These are phyloP conservation scores for Holcopasites calliopsidis DNA, from an alignment of 1,140 invertebrate species.

Conservation along the genomic window DNA sequence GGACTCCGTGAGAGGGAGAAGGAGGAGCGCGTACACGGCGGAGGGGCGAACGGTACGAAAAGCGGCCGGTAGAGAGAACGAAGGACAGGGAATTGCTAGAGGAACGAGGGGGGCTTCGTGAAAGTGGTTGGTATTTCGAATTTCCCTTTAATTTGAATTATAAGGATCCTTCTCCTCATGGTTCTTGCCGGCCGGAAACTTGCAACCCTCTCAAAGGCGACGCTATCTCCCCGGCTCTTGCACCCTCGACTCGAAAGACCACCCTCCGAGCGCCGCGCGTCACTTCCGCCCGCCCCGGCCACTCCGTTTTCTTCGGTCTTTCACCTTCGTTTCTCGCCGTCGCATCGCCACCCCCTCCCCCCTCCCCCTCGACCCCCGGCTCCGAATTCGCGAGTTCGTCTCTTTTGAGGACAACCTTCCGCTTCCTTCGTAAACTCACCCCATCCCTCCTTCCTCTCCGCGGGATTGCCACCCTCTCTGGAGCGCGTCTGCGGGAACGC, in stretches of 20 bases:
- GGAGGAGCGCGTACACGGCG: slow-evolving; percentile 24
- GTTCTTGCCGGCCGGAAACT: slow-evolving; percentile 50
- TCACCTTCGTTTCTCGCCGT: slow-evolving; percentile 41
- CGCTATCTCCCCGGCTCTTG: slow-evolving; percentile 50
- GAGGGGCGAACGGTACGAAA: slow-evolving; percentile 37
- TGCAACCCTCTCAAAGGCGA: slow-evolving; percentile 57
- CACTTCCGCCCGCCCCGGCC: slow-evolving; percentile 8
- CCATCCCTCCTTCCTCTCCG: not conserved
- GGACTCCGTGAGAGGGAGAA: not conserved
- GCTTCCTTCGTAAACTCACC: slow-evolving; percentile 31
- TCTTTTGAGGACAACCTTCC: slow-evolving; percentile 35
- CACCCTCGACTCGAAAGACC: slow-evolving; percentile 39
- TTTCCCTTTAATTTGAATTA: slow-evolving; percentile 74
- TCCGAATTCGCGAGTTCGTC: slow-evolving; percentile 55
- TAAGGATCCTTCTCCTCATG: slow-evolving; percentile 63
- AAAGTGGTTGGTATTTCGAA: slow-evolving; percentile 70
- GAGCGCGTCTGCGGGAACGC: slow-evolving; percentile 38
- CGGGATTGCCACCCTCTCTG: slow-evolving; percentile 43
- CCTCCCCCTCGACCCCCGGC: too few species aligned
- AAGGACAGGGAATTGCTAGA: slow-evolving; percentile 48
- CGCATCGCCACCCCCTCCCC: too few species aligned
- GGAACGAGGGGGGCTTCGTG: slow-evolving; percentile 55
- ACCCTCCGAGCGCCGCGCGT: not conserved
- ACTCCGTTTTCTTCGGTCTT: slow-evolving; percentile 45
- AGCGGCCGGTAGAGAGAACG: slow-evolving; percentile 9